phyloP scores from a whole-genome alignment of 2,113 vertebrate genomes.

The Scolopax mira region DNA sequence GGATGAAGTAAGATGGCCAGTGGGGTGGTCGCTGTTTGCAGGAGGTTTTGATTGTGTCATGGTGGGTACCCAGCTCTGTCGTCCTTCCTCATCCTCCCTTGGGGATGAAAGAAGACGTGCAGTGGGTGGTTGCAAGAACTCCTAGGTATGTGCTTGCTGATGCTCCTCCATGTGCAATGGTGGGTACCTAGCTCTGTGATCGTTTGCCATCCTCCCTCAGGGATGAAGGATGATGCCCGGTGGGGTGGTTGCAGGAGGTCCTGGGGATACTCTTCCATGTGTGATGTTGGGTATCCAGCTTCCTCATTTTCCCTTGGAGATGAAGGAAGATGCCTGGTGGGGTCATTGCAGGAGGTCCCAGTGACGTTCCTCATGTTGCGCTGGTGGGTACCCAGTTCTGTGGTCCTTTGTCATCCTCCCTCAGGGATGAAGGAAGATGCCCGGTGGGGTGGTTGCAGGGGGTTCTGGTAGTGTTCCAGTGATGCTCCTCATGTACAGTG shows the following conservation, averaged over 20 bases:
- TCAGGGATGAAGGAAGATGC: not conserved
- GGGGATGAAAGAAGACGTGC: not conserved
- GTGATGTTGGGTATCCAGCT: not conserved
- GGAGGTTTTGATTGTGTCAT: too few relatives aligned
- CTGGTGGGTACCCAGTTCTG: not conserved
- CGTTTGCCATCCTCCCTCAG: too few relatives aligned
- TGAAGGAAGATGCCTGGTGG: not conserved
- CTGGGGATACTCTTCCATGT: not conserved
- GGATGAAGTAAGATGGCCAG: not conserved
- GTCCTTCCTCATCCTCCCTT: not conserved
- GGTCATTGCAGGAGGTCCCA: not conserved
- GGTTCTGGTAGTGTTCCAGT: too few relatives aligned
- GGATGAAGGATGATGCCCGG: too few relatives aligned
- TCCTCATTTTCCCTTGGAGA: not conserved
- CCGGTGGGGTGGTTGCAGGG: not conserved
- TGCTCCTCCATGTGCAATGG: too few relatives aligned
- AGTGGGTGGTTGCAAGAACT: too few relatives aligned
- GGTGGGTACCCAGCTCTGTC: too few relatives aligned
- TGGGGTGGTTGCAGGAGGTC: too few relatives aligned
- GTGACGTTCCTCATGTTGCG: not conserved
- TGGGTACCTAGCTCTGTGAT: too few relatives aligned
- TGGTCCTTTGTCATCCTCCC: not conserved
- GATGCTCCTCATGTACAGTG: not conserved
- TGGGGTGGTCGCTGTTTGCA: not conserved
- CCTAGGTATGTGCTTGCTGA: too few relatives aligned